These are phyloP conservation scores for Ciconia nigra DNA, from an alignment of 2,797 vertebrate species.

Conservation along the genomic window DNA sequence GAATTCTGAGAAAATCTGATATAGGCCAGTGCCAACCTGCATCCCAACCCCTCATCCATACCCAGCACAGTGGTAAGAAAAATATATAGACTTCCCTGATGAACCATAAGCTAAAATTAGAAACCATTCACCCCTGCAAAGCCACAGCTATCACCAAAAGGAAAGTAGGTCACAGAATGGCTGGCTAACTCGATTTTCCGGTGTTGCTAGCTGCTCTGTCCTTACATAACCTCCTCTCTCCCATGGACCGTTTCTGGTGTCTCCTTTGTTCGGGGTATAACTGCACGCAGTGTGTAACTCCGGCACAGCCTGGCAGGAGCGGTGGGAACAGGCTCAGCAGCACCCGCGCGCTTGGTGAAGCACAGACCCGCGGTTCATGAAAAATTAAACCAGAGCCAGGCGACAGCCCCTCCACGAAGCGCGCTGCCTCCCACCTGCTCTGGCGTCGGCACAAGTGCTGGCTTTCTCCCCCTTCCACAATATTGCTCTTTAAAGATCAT, in stretches of 20 bases:
- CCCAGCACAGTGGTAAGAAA: background rate
- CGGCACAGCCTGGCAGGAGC: background rate
- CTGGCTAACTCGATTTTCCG: constrained; percentile 60
- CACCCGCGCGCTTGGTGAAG: background rate
- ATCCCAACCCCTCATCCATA: background rate
- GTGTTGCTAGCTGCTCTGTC: constrained; percentile 18
- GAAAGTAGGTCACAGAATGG: constrained; percentile 63
- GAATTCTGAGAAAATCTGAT: background rate
- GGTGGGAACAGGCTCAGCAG: background rate
- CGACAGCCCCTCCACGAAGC: background rate
- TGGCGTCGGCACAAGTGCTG: background rate
- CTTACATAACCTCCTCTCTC: constrained; percentile 45
- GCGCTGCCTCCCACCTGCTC: constrained; percentile 6
- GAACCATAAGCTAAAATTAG: constrained; percentile 65
- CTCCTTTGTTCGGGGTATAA: background rate
- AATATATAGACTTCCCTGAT: background rate
- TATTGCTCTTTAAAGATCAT: background rate
- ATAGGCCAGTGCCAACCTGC: background rate
- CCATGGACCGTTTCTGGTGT: background rate
- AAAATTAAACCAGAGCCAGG: background rate
- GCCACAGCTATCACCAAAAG: constrained; percentile 49
- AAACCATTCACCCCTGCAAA: constrained; percentile 54
- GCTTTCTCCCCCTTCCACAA: background rate
- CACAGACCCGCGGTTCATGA: background rate
- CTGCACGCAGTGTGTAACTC: background rate